Evolutionary conservation across 2,113 vertebrate genomes (phyloP), one percentile per base, ranked within the genome.

Genomic region (Triplophysa siluroides): DNA sequence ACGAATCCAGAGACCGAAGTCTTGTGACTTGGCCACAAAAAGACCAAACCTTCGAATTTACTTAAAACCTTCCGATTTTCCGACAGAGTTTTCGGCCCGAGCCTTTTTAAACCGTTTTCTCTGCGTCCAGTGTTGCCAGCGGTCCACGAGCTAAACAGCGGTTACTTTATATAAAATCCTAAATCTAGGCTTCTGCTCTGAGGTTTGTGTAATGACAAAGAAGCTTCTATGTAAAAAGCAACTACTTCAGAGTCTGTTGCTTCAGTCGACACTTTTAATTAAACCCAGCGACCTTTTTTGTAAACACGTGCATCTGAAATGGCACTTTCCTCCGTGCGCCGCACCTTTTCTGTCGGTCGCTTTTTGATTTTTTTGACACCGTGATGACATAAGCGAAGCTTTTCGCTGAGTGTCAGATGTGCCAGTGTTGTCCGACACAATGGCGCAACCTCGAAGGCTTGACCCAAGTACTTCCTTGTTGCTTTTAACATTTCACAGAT

Each of bases 201-300:
- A 85, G 86, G 86, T 87, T 83, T 68, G 79, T 77, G 76, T 85
- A 87, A 87, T 87, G 86, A 87, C 86, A 87, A 87, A 86, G 85
- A 86, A 78, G 83, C 78, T 33, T 69, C 85, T 76, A 75, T 81
- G 77, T 80, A 75, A 82, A 82, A 71, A 72, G 71, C 69, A 41
- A 65, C 61, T 76, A 63, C 60, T 79, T 64, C 62, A 67, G 62
- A 76, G 77, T 24, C 50, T 21, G 43, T 33, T 29, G 76, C 75
- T 68, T 52, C 50, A 67, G 63, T 83, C 76, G 23, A 83, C 79
- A 69, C 83, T 79, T 76, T 58, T 78, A 67, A 79, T 84, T 81
- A 84, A 84, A 81, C 76, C 81, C 78, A 58, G 19, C 60, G 78
- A 83, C 81, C 79, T 81, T 75, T 52, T 63, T 52, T 64, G 74